phyloP scores from a whole-genome alignment of 2,113 vertebrate genomes.

The Syrrhaptes paradoxus region DNA sequence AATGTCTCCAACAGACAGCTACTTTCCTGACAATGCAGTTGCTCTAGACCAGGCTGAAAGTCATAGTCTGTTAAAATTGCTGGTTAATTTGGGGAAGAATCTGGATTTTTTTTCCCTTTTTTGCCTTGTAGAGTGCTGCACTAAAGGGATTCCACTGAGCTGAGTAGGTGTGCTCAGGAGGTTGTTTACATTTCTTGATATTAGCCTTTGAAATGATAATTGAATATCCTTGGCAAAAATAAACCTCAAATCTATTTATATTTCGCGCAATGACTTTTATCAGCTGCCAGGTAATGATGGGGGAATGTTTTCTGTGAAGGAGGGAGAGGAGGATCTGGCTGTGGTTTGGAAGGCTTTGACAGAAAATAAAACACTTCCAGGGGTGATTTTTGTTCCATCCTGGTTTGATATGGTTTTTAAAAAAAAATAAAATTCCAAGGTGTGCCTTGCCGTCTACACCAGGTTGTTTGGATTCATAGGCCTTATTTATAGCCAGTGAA shows the following conservation, averaged over 20 bases:
- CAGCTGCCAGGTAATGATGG: background rate
- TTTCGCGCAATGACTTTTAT: background rate
- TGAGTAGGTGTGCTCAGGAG: background rate
- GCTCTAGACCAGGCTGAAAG: background rate
- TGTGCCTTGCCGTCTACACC: background rate
- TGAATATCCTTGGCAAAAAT: slow-evolving; percentile 30
- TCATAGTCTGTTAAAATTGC: background rate
- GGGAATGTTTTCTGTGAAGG: background rate
- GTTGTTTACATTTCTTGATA: background rate
- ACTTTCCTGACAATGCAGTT: background rate
- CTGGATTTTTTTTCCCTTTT: background rate
- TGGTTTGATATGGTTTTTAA: background rate
- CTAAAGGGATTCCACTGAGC: background rate
- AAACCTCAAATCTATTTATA: slow-evolving; percentile 11
- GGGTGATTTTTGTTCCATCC: background rate
- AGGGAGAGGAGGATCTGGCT: background rate
- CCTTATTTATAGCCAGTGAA: background rate
- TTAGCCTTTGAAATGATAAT: slow-evolving; percentile 49
- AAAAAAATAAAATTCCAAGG: background rate
- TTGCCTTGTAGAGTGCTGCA: background rate
- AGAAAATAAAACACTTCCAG: slow-evolving; percentile 4
- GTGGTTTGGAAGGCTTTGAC: background rate
- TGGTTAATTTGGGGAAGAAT: background rate
- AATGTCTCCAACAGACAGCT: background rate
- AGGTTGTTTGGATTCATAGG: background rate